These are phyloP conservation scores for Puffinus mauretanicus DNA, from an alignment of 2,113 vertebrate species.

Conservation along the genomic window DNA sequence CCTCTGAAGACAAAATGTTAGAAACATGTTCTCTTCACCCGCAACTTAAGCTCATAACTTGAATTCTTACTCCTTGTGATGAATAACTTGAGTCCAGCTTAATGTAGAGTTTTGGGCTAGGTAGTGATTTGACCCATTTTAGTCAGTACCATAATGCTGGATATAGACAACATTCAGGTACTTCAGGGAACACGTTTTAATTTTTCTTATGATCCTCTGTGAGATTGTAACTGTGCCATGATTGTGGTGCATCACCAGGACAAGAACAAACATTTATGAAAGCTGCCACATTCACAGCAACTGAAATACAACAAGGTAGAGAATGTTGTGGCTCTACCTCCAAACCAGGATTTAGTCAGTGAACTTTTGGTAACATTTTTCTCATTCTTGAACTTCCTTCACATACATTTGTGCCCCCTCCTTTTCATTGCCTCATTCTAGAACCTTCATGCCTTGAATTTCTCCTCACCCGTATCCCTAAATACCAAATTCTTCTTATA, in stretches of 20 bases:
- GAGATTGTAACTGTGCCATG: background rate
- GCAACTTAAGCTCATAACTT: background rate
- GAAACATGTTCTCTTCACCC: background rate
- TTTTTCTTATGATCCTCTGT: background rate
- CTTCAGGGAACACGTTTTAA: accelerated
- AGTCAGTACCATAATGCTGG: background rate
- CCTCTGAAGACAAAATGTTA: background rate
- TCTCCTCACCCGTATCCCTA: background rate
- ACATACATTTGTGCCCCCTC: background rate
- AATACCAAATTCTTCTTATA: background rate
- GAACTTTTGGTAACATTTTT: background rate
- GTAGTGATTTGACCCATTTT: background rate
- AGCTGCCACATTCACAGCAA: background rate
- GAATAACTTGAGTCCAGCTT: background rate
- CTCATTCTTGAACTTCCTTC: background rate
- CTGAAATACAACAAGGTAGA: background rate
- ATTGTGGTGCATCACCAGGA: background rate
- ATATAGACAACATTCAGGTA: background rate
- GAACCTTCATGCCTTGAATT: background rate
- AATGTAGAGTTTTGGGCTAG: background rate
- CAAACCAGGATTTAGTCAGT: background rate
- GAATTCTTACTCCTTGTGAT: background rate
- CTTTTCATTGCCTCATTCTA: background rate
- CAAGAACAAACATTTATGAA: background rate
- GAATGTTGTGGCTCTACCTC: background rate